Base-by-base conservation (phyloP, 2,888 invertebrate genomes). In the Erannis defoliaria region DNA sequence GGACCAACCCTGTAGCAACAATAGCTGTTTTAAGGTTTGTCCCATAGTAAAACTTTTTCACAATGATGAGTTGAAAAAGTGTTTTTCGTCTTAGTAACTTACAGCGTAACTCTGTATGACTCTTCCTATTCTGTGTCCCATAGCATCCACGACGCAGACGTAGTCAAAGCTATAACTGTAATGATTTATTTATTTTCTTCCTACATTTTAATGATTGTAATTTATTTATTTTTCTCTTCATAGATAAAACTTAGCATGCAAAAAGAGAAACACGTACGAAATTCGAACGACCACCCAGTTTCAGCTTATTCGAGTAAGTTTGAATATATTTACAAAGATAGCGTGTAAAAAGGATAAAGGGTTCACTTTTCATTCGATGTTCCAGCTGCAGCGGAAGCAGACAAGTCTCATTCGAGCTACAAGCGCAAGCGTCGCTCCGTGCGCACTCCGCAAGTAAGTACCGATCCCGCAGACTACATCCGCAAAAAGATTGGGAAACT, bases 391-490 rank as follows among this genome's bases (percentile, higher is more conserved):
- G 87, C 84, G 1, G 90, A 91, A 48, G 72, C 81, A 12, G 90
- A 90, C 59, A 88, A 88, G 74, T 87, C 90, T 1, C 86, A 87
- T 68, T 89, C 89, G 72, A 88, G 89, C 76, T 82, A 82, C 80
- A 81, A 82, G 72, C 89, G 86, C 77, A 90, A 90, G 75, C 84
- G 90, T 5, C 89, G 91, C 66, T 76, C 85, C 50, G 66, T 81
- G 46, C 85, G 90, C 46, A 72, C 81, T 2, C 79, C 83, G 51
- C 89, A 90, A 84, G 92, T 92, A 90, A 92, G 92, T 92, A 90
- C 73, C 68, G 90, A 89, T 49, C 78, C 88, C 1, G 85, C 85
- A 5, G 92, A 91, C 59, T 86, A 85, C 68, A 84, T 91, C 50
- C 81, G 88, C 64, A 84, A 84, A 76, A 82, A 86, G 74, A 88